Percentiles rank a stretch among this genome's conserved stretches.
Evolutionary conservation across 2,888 invertebrate genomes (phyloP).

Genomic region (Junonia oenone): DNA sequence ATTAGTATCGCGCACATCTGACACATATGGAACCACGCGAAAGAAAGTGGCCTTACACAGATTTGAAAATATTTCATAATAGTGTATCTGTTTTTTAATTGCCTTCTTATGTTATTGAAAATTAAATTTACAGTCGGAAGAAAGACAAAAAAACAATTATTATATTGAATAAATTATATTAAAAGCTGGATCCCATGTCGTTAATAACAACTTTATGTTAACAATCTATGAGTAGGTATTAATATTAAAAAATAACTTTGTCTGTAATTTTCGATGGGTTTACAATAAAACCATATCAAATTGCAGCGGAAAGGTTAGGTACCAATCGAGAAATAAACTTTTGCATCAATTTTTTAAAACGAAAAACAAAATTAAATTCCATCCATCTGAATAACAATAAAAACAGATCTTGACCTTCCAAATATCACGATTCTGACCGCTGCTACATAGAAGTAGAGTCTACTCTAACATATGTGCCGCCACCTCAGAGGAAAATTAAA

Average conservation of each 20-base stretch:
- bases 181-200: no score
- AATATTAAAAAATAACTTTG: no score
- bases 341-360: neutral
- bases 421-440: slow-evolving; percentile 51
- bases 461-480: slow-evolving; percentile 9
- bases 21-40: slow-evolving; percentile 29
- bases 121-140: no score
- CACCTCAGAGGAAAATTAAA: neutral
- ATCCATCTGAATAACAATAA: neutral
- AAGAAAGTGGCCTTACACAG: slow-evolving; percentile 28
- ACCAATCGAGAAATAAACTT: no score
- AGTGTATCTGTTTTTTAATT: neutral
- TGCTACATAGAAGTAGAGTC: slow-evolving; percentile 5
- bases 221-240: no score
- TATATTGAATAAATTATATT: no score
- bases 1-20: slow-evolving; percentile 24
- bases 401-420: slow-evolving; percentile 48
- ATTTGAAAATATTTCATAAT: slow-evolving; percentile 13
- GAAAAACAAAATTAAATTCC: neutral
- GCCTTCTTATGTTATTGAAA: no score
- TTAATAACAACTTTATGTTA: no score
- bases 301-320: no score
- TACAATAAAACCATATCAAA: no score
- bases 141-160: no score
- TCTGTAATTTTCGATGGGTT: no score